These are phyloP conservation scores for Elgonia sp. DNA, from an alignment of 2,888 invertebrate species.

Conservation along the genomic window DNA sequence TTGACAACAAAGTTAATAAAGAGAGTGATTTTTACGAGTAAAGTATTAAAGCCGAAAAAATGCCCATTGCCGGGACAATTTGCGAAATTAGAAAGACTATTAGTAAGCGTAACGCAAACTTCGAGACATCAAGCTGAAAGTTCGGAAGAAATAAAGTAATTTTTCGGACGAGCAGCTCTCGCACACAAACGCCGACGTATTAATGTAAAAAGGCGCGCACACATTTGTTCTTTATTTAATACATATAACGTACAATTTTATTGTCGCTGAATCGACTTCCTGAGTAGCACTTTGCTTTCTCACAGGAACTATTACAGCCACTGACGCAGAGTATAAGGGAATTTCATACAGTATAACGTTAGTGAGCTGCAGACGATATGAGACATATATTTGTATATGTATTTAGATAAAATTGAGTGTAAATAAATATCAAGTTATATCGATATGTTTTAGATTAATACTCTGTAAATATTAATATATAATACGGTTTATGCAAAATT, in stretches of 20 bases:
- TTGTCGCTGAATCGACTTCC: slow-evolving; percentile 56
- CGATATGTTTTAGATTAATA: not conserved
- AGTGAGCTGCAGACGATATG: slow-evolving; percentile 23
- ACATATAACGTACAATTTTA: slow-evolving; percentile 64
- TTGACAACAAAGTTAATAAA: slow-evolving; percentile 34
- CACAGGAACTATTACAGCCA: slow-evolving; percentile 48
- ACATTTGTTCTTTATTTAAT: slow-evolving; percentile 54
- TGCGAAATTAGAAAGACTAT: slow-evolving; percentile 47
- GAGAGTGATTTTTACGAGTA: slow-evolving; percentile 34
- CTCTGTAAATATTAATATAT: not conserved
- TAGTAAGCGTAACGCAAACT: slow-evolving; percentile 39
- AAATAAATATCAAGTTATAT: not conserved
- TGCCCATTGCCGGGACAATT: slow-evolving; percentile 26
- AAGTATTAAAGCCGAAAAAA: slow-evolving; percentile 15
- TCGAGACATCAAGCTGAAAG: slow-evolving; percentile 33
- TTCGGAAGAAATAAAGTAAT: slow-evolving; percentile 52
- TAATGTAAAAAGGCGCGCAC: slow-evolving; percentile 28
- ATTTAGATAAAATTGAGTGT: slow-evolving; percentile 10
- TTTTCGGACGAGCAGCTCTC: slow-evolving; percentile 38
- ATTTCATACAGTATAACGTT: slow-evolving; percentile 54
- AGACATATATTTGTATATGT: slow-evolving; percentile 40
- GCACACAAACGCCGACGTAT: slow-evolving; percentile 21
- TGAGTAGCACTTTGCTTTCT: slow-evolving; percentile 64
- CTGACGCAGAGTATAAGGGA: slow-evolving; percentile 42
- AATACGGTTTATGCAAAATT: not conserved